A percentile compares a stretch with the other conserved stretches of the same genome.
Conservation (phyloP, 2,888 invertebrate genomes). For the Hybos culiciformis region DNA sequence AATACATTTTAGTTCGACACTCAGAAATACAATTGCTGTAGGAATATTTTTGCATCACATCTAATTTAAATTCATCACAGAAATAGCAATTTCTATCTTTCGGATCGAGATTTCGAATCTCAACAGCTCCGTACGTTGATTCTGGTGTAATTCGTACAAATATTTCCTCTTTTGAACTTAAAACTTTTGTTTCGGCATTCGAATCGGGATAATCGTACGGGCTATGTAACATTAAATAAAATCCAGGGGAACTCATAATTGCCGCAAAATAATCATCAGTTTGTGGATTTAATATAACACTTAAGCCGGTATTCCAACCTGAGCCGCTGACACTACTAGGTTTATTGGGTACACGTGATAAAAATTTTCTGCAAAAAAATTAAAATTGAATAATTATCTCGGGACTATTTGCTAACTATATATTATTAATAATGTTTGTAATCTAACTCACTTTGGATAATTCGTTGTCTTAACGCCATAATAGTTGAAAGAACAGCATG, state of each 20-base stretch:
- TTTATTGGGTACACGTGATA: too few relatives aligned
- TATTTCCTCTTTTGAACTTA: slow-evolving; percentile 42
- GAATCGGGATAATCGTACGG: slow-evolving; percentile 50
- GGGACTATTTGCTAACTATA: too few relatives aligned
- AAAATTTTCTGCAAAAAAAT: too few relatives aligned
- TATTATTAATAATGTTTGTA: too few relatives aligned
- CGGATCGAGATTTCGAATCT: slow-evolving; percentile 38
- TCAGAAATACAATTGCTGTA: slow-evolving; percentile 52
- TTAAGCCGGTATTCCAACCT: too few relatives aligned
- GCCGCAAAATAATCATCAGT: slow-evolving; percentile 55
- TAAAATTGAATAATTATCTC: too few relatives aligned
- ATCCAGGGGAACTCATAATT: slow-evolving; percentile 45
- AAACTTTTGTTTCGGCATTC: slow-evolving; percentile 44
- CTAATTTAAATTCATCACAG: slow-evolving; percentile 37
- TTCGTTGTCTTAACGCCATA: too few relatives aligned
- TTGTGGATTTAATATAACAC: too few relatives aligned
- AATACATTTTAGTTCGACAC: too few relatives aligned
- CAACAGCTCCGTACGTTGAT: slow-evolving; percentile 45
- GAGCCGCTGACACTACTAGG: too few relatives aligned
- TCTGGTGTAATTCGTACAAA: slow-evolving; percentile 50
- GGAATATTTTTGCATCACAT: slow-evolving; percentile 39
- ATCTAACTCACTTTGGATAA: too few relatives aligned
- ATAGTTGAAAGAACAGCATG: too few relatives aligned
- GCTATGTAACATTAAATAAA: slow-evolving; percentile 48
- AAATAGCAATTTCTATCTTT: slow-evolving; percentile 45